Percentiles rank a stretch among this genome's conserved stretches.
phyloP scores from a whole-genome alignment of 2,113 vertebrate genomes.

The Tichodroma muraria region DNA sequence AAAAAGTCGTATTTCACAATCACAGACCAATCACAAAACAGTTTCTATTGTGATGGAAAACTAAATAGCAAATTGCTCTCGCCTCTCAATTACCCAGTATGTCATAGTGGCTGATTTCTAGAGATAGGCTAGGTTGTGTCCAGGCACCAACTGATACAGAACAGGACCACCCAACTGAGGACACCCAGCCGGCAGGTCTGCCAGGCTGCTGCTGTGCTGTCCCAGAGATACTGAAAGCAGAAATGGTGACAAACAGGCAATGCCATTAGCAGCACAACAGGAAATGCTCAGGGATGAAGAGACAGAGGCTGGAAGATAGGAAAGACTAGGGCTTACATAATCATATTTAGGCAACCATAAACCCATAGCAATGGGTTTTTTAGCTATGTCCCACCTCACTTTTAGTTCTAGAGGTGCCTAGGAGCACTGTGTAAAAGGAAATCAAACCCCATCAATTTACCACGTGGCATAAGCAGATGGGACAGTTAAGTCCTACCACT shows the following conservation, averaged over 20 bases:
- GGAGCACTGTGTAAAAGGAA: background rate
- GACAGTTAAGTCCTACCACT: background rate
- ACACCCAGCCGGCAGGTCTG: background rate
- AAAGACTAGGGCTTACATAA: background rate
- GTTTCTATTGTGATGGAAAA: background rate
- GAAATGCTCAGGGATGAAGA: background rate
- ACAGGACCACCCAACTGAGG: background rate
- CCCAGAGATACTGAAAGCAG: background rate
- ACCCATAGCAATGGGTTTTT: background rate
- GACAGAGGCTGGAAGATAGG: background rate
- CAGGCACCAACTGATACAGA: background rate
- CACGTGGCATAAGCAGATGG: background rate
- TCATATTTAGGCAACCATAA: background rate
- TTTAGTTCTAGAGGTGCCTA: background rate
- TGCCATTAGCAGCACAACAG: background rate
- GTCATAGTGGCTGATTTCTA: background rate
- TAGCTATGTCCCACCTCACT: background rate
- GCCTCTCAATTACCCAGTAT: background rate
- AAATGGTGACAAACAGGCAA: background rate
- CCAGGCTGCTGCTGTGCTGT: background rate
- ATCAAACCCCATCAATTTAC: background rate
- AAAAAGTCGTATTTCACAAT: background rate
- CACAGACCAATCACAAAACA: background rate
- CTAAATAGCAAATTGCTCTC: background rate
- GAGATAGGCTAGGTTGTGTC: background rate